Percentiles rank a stretch among this genome's conserved stretches.
These are phyloP conservation scores for Gortyna flavago DNA, from an alignment of 2,888 invertebrate species.

Conservation along the genomic window DNA sequence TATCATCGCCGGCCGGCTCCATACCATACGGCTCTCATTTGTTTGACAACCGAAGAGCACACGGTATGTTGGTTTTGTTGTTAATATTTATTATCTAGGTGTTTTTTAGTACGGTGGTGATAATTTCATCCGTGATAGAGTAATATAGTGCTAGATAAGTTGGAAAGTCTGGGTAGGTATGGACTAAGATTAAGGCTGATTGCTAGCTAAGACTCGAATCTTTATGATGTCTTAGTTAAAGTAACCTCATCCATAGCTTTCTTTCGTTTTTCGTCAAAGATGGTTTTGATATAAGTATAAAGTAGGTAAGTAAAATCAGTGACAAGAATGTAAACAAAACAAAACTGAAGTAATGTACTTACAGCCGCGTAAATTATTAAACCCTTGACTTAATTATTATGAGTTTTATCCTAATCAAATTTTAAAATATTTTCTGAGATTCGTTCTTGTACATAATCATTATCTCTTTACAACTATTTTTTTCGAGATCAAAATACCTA, in stretches of 20 bases:
- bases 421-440: background rate
- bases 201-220: background rate
- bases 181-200: background rate
- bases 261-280: background rate
- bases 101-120: background rate
- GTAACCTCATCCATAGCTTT: background rate
- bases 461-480: background rate
- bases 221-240: constrained; percentile 3
- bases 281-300: background rate
- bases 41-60: constrained; percentile 28
- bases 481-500: background rate
- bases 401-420: background rate
- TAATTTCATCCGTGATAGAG: background rate
- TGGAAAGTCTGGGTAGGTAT: too few species aligned
- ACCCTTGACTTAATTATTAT: background rate
- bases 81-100: background rate
- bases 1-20: constrained; percentile 35
- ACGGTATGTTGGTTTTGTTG: constrained; percentile 37
- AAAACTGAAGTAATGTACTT: background rate
- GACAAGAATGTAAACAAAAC: background rate
- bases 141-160: background rate
- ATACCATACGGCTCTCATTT: constrained; percentile 15
- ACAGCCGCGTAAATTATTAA: background rate
- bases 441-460: too few species aligned
- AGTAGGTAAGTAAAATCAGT: too few species aligned